A percentile compares a stretch with the other conserved stretches of the same genome.
phyloP scores from a whole-genome alignment of 1,140 invertebrate genomes.

The Aplysia californica region DNA sequence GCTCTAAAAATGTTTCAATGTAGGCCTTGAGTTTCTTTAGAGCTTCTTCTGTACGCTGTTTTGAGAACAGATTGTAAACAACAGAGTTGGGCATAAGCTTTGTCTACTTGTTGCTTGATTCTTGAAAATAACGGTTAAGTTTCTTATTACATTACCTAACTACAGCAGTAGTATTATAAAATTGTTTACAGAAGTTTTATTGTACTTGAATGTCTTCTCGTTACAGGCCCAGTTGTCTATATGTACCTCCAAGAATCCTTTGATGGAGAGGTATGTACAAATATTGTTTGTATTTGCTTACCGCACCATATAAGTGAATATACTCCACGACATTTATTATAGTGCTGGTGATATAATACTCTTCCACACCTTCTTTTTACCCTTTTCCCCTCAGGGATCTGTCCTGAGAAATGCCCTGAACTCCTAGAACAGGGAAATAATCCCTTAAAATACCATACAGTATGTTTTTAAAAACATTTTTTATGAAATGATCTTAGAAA shows the following conservation, averaged over 20 bases:
- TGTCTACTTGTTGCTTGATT: neutral
- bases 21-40: no score
- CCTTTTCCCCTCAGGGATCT: neutral
- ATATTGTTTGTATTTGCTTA: no score
- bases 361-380: neutral
- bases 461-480: no score
- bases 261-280: slow-evolving; percentile 16
- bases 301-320: neutral
- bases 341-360: neutral
- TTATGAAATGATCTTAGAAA: no score
- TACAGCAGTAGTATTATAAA: neutral
- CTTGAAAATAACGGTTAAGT: no score
- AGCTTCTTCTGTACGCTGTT: no score
- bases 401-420: neutral
- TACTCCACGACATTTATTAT: neutral
- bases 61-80: neutral
- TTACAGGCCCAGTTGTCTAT: slow-evolving; percentile 19
- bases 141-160: no score
- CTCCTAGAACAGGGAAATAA: neutral
- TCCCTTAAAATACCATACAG: neutral
- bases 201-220: neutral
- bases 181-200: neutral
- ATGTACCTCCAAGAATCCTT: slow-evolving; percentile 1
- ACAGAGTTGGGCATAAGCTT: neutral
- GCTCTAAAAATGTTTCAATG: no score